phyloP scores from a whole-genome alignment of 2,888 invertebrate genomes.

The Volucella inanis region DNA sequence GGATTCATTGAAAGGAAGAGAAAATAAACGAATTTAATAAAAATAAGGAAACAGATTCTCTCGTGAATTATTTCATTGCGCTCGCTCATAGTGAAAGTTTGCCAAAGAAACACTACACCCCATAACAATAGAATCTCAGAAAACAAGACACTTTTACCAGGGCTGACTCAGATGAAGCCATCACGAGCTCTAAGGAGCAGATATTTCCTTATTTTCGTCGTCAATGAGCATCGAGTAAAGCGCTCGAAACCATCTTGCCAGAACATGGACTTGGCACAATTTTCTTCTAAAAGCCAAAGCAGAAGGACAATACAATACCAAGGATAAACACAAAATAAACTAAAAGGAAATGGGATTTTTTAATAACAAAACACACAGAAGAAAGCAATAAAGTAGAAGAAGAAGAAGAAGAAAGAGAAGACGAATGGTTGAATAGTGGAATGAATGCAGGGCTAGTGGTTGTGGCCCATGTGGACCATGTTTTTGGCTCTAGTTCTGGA shows the following conservation, averaged over 20 bases:
- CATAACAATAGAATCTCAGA: slow-evolving; percentile 11
- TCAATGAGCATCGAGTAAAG: slow-evolving; percentile 42
- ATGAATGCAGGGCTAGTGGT: slow-evolving; percentile 46
- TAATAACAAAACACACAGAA: slow-evolving; percentile 48
- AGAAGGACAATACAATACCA: slow-evolving; percentile 38
- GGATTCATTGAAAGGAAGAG: slow-evolving; percentile 50
- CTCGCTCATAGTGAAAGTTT: neutral
- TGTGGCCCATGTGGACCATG: neutral
- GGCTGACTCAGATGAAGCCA: no score
- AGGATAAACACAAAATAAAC: slow-evolving; percentile 45
- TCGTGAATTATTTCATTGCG: slow-evolving; percentile 37
- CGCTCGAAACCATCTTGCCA: slow-evolving; percentile 40
- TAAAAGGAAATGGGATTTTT: slow-evolving; percentile 51
- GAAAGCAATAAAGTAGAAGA: slow-evolving; percentile 19
- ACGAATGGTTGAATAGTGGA: slow-evolving; percentile 19
- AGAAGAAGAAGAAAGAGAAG: neutral
- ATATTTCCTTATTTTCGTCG: slow-evolving; percentile 52
- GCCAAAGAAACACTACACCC: slow-evolving; percentile 18
- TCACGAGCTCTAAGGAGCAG: neutral
- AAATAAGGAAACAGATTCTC: slow-evolving; percentile 26
- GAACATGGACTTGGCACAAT: slow-evolving; percentile 41
- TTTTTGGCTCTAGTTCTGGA: neutral
- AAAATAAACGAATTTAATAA: slow-evolving; percentile 48
- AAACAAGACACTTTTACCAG: neutral
- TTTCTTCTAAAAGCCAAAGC: slow-evolving; percentile 26